These are phyloP conservation scores for Calyptommatus sinebrachiatus DNA, from an alignment of 2,113 vertebrate genomes.

Conservation along the genomic window DNA sequence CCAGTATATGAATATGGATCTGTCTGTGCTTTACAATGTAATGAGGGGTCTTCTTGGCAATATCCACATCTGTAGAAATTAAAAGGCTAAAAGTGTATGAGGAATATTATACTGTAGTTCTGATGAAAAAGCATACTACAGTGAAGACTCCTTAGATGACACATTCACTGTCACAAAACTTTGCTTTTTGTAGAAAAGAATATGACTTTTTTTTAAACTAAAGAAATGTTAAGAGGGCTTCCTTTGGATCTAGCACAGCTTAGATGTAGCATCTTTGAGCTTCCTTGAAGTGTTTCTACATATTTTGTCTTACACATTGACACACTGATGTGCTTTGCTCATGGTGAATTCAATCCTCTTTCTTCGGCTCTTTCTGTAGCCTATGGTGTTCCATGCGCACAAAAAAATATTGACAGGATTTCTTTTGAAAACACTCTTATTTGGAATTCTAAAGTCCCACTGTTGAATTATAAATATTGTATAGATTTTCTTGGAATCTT, in stretches of 20 bases:
- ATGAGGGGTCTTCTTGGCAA: too few species aligned
- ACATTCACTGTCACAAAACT: too few species aligned
- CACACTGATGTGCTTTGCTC: conserved; percentile 35
- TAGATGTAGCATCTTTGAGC: conserved; percentile 43
- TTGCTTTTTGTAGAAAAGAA: too few species aligned
- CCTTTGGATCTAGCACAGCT: conserved; percentile 27
- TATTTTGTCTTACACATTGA: conserved; percentile 51
- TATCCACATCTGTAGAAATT: too few species aligned
- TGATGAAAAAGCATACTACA: too few species aligned
- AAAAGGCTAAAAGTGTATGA: too few species aligned
- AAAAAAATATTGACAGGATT: conserved; percentile 50
- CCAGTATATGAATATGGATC: too few species aligned
- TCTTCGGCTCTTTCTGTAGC: conserved; percentile 33
- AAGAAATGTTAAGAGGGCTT: conserved; percentile 20
- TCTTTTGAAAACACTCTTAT: conserved; percentile 44
- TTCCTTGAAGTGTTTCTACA: conserved; percentile 38
- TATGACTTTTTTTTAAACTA: conserved; percentile 14
- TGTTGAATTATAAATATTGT: conserved; percentile 54
- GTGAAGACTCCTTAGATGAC: too few species aligned
- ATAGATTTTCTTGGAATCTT: conserved; percentile 37
- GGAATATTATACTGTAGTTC: too few species aligned
- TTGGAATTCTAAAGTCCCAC: conserved; percentile 40
- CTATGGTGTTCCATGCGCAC: conserved; percentile 33
- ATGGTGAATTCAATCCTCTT: conserved; percentile 34
- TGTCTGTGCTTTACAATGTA: too few species aligned